Base-by-base conservation (phyloP, 2,797 vertebrate genomes). In the Micrastur ruficollis region DNA sequence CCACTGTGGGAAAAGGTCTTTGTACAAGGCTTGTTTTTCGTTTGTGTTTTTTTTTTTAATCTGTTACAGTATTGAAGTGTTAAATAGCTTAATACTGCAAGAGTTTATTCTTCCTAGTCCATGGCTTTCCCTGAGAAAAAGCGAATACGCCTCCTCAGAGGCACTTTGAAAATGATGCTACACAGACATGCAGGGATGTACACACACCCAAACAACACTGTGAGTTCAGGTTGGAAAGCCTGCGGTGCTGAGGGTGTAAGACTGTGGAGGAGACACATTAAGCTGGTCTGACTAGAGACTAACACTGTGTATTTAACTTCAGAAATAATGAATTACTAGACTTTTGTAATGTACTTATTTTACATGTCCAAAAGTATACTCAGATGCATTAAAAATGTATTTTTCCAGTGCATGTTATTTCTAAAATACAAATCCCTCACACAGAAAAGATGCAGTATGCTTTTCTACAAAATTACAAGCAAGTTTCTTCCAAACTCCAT, bases 51-150 rank as follows among this genome's bases (percentile, higher is more conserved):
- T 6, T 53, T 74, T 71, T 67, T 61, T 63, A 78, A 68, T 93
- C 52, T 50, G 8, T 89, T 84, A 36, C 32, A 52, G n/a, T 53
- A 52, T 1, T 59, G 53, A 90, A 86, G 17, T 90, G 78, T 86
- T 94, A 74, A 94, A 83, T 91, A 89, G 62, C 66, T 67, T 81
- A 58, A 36, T 94, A 47, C 55, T 86, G 34, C 32, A 73, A n/a
- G 71, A 73, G 15, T 13, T 80, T 86, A 70, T 86, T 96, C 38
- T 89, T 87, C 82, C 67, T 44, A 94, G 47, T 74, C 63, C 6
- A 0, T 46, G 56, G 44, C 47, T 82, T 85, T 80, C 38, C 63
- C 36, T 47, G 50, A 59, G 83, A 73, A 90, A 25, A 92, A 70
- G 27, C 47, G 66, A 81, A 53, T 36, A 11, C 0, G 1, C 26